Evolutionary conservation across 2,113 vertebrate species (phyloP).

Genomic region (Crotalus tigris): DNA sequence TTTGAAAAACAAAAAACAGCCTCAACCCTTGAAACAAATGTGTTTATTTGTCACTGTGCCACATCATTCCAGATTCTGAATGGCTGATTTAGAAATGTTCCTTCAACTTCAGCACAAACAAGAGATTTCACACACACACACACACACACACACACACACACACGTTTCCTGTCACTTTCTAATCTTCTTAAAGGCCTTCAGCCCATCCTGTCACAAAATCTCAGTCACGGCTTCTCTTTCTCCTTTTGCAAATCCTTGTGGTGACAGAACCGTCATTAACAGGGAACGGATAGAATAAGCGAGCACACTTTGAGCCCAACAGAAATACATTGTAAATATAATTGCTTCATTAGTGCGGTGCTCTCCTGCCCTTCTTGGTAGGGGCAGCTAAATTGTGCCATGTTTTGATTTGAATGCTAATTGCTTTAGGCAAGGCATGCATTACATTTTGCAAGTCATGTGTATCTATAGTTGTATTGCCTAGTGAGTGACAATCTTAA

Average conservation of each 20-base stretch:
- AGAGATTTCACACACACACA: not conserved
- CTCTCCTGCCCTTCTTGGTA: not conserved
- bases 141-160: not conserved
- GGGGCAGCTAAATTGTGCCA: not conserved
- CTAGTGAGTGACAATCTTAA: rapidly evolving
- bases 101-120: not conserved
- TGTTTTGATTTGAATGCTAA: not conserved
- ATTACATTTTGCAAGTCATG: not conserved
- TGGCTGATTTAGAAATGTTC: not conserved
- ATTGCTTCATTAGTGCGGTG: not conserved
- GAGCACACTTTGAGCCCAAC: not conserved
- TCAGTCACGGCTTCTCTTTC: not conserved
- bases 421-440: not conserved
- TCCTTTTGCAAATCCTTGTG: rapidly evolving
- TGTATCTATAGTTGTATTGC: too few relatives aligned
- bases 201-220: not conserved
- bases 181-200: not conserved
- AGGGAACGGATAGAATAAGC: not conserved
- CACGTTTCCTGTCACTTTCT: not conserved
- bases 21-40: not conserved
- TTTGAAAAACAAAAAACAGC: too few relatives aligned
- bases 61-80: not conserved
- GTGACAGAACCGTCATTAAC: rapidly evolving
- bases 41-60: not conserved
- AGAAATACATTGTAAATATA: not conserved